Evolutionary conservation across 2,797 vertebrate genomes (phyloP).

Genomic region (Scomberomorus guttatus): DNA sequence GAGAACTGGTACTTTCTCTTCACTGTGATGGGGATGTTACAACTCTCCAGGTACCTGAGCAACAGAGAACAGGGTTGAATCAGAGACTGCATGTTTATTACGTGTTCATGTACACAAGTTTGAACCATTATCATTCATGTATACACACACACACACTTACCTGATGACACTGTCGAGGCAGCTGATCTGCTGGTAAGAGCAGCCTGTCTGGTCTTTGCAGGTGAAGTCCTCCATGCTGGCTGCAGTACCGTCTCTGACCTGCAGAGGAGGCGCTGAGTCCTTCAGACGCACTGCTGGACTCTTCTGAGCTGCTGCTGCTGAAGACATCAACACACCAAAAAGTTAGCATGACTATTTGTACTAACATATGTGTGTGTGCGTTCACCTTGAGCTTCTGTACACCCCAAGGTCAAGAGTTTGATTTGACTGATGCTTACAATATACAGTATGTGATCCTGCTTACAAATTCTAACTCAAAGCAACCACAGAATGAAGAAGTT

Average conservation of each 20-base stretch:
- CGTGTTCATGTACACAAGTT: not conserved
- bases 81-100: not conserved
- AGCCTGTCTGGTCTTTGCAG: slow-evolving; percentile 88
- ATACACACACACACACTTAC: slow-evolving; percentile 62
- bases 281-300: slow-evolving; percentile 73
- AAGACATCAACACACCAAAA: not conserved
- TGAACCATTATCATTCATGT: slow-evolving; percentile 18
- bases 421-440: not conserved
- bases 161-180: slow-evolving; percentile 96
- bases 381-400: too few species aligned
- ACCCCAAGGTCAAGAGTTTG: not conserved
- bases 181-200: slow-evolving; percentile 98
- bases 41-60: slow-evolving; percentile 94
- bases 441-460: not conserved
- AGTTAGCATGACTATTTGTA: not conserved
- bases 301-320: slow-evolving; percentile 77
- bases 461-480: not conserved
- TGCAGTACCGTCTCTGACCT: slow-evolving; percentile 74
- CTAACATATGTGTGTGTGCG: not conserved
- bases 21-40: slow-evolving; percentile 89
- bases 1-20: slow-evolving; percentile 93
- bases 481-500: not conserved
- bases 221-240: slow-evolving; percentile 84
- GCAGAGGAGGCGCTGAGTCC: slow-evolving; percentile 51
- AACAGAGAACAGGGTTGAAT: not conserved